Evolutionary conservation across 2,797 vertebrate genomes (phyloP).

Genomic region (Cossypha heuglini): DNA sequence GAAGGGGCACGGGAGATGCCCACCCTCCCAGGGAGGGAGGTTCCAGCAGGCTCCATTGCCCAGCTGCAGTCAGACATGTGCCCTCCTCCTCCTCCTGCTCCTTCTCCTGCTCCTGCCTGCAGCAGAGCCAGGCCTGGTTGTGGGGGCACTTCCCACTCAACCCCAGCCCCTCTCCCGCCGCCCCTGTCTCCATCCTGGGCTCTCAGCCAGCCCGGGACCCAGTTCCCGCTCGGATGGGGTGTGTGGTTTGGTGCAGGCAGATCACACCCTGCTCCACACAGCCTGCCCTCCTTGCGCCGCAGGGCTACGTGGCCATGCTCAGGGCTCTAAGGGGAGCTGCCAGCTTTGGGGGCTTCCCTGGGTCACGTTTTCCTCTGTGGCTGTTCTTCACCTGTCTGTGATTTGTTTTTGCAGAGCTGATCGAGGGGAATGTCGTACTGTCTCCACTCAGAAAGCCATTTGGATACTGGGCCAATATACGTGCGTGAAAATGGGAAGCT

Average conservation of each 20-base stretch:
- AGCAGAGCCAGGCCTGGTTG: neutral
- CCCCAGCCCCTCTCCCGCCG: neutral
- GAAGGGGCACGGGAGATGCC: neutral
- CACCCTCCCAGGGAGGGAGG: neutral
- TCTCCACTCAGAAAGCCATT: constrained; percentile 64
- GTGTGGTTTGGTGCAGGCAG: neutral
- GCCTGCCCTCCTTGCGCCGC: neutral
- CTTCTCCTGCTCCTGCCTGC: neutral
- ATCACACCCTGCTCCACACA: neutral
- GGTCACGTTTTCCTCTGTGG: neutral
- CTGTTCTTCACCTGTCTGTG: neutral
- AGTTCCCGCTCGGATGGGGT: neutral
- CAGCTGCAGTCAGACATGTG: constrained; percentile 24
- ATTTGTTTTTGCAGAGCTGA: constrained; percentile 57
- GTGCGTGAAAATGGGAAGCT: constrained; percentile 88
- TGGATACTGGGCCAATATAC: constrained; percentile 79
- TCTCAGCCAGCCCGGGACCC: neutral
- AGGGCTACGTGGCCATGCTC: neutral
- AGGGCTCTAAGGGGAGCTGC: neutral
- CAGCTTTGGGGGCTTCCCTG: neutral
- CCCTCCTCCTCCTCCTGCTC: neutral
- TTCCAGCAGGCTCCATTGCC: neutral
- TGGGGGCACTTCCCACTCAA: neutral
- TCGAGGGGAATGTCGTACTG: constrained; percentile 75
- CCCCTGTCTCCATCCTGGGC: neutral